These are phyloP conservation scores for Hypomesus transpacificus DNA, from an alignment of 2,113 vertebrate species.

Conservation along the genomic window DNA sequence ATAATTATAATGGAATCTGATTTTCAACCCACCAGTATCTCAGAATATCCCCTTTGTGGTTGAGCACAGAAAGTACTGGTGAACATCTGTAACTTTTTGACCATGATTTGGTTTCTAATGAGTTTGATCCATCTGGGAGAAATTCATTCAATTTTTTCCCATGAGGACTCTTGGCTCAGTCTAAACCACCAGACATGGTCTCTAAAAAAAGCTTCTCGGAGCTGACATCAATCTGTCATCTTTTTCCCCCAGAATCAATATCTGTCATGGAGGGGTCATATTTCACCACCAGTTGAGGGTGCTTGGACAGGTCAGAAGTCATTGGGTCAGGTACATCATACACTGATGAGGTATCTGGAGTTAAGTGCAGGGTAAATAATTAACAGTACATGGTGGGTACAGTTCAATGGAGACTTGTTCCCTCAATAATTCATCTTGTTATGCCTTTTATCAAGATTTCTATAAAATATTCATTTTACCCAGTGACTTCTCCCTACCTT, in stretches of 20 bases:
- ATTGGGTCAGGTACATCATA: conserved; percentile 6
- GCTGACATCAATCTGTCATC: not conserved
- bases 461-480: conserved; percentile 66
- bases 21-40: too few species aligned
- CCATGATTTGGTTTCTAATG: not conserved
- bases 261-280: not conserved
- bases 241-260: not conserved
- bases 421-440: conserved; percentile 70
- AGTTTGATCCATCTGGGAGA: not conserved
- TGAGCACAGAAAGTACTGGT: not conserved
- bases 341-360: conserved; percentile 40
- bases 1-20: too few species aligned
- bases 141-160: not conserved
- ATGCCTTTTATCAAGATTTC: conserved; percentile 69
- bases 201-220: not conserved
- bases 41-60: too few species aligned
- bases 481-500: conserved; percentile 43
- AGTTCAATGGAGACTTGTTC: conserved; percentile 59
- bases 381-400: conserved; percentile 52
- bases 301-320: not conserved
- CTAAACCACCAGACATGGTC: not conserved
- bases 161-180: not conserved
- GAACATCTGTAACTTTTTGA: not conserved
- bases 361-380: conserved; percentile 61
- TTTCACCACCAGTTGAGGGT: not conserved